phyloP scores from a whole-genome alignment of 2,888 invertebrate genomes.

The Andrena hattorfiana region DNA sequence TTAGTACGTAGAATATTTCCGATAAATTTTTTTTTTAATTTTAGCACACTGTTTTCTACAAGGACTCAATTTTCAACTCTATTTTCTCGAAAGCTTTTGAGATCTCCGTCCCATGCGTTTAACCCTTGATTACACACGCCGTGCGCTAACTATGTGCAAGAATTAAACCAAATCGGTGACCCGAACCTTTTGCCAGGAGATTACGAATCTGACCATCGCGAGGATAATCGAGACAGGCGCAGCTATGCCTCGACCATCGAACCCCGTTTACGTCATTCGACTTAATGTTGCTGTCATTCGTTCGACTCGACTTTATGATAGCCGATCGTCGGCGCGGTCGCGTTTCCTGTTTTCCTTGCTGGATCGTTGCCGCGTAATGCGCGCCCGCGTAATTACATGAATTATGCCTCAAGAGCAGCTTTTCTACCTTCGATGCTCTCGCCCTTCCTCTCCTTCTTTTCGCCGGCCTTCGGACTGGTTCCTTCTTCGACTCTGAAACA shows the following conservation, averaged over 20 bases:
- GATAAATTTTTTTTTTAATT: no score
- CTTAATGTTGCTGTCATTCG: conserved; percentile 31
- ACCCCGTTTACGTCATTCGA: conserved; percentile 43
- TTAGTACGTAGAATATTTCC: no score
- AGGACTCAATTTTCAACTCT: no score
- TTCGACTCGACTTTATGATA: conserved; percentile 6
- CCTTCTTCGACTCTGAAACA: conserved; percentile 7
- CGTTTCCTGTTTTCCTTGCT: conserved; percentile 60
- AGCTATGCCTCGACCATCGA: conserved; percentile 1
- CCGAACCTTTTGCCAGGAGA: background rate
- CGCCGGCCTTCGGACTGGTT: conserved; percentile 18
- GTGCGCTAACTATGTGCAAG: no score
- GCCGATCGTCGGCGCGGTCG: conserved; percentile 27
- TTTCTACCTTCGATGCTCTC: background rate
- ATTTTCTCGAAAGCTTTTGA: no score
- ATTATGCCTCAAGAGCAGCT: conserved; percentile 38
- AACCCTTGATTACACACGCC: no score
- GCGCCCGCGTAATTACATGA: conserved; percentile 64
- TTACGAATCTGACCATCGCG: conserved; percentile 21
- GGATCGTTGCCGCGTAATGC: conserved; percentile 54
- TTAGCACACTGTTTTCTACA: no score
- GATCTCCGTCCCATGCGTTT: no score
- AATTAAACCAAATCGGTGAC: no score
- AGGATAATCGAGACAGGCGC: background rate
- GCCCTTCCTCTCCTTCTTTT: conserved; percentile 17